Evolutionary conservation across 2,113 vertebrate genomes (phyloP).

Genomic region (Anguilla rostrata): DNA sequence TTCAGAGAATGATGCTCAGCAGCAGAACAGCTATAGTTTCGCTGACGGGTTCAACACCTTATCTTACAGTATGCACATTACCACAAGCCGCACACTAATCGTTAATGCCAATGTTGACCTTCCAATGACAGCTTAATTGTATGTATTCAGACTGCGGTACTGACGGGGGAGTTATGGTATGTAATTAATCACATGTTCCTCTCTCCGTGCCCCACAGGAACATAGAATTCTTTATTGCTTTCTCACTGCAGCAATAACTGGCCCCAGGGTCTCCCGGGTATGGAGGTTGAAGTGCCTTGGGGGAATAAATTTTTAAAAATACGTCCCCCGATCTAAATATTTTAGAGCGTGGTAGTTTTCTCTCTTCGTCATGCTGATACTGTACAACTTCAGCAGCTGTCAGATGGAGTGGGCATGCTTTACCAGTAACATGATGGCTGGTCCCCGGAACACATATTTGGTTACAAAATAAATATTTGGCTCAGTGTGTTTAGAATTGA

Average conservation of each 20-base stretch:
- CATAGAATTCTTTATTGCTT: background rate
- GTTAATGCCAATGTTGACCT: conserved; percentile 2
- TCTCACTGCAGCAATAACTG: background rate
- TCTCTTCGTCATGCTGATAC: background rate
- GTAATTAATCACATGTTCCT: background rate
- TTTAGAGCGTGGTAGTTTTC: background rate
- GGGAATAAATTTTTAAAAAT: background rate
- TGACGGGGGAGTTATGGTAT: background rate
- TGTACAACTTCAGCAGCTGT: background rate
- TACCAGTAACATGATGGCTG: background rate
- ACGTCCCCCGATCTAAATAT: background rate
- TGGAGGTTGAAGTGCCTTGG: background rate
- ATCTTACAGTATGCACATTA: background rate
- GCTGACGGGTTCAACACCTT: background rate
- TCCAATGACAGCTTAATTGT: background rate
- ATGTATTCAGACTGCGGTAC: background rate
- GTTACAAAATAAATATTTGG: background rate
- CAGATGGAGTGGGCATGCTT: background rate
- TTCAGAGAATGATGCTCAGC: background rate
- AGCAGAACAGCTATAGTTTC: background rate
- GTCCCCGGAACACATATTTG: background rate
- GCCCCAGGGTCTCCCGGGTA: background rate
- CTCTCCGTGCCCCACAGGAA: background rate
- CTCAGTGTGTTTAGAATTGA: background rate
- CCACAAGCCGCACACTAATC: background rate